Base-by-base conservation (phyloP, 35 echinoderm and acorn worm species). In the Amphiura filiformis region DNA sequence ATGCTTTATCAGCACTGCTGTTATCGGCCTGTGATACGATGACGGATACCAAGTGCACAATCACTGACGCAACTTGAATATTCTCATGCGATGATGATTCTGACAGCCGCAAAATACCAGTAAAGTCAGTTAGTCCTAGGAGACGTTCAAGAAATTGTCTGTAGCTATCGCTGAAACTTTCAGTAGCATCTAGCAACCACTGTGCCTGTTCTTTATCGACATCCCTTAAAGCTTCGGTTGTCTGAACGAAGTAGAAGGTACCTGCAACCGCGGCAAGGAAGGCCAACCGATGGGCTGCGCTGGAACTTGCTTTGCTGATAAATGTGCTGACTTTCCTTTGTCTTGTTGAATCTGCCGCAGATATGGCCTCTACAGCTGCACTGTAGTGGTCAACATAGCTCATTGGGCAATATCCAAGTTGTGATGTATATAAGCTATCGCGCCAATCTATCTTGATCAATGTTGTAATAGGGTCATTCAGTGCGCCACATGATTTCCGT, bases 81-180 rank as follows among this genome's bases (percentile, higher is more conserved):
- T 87, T 39, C 30, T 39, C 28, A 0, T 76, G 20, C 26, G 34
- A 0, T n/a, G 85, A 39, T n/a, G 65, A 40, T 33, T 87, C 75
- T 77, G 70, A 77, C 1, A 87, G 22, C 13, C 32, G 65, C n/a
- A 87, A 28, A 70, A 36, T 78, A 34, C 85, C 37, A 31, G 15
- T 78, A 39, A 87, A 87, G 38, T 87, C 85, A 12, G 85, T 35
- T 3, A 87, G 28, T 77, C 85, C 85, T 2, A 77, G 39, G 28
- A 87, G 38, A 22, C 78, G 34, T 17, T 39, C 34, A 80, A 12
- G 0, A 32, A 77, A 2, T 23, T 78, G 26, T 87, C 35, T 87
- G 65, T 78, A 37, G 4, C 32, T 15, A 28, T 36, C 26, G 13
- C 9, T 78, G 39, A 77, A 39, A 14, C 70, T 37, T 34, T 87